Evolutionary conservation across 2,888 invertebrate genomes (phyloP), one percentile per base, ranked within the genome.

Genomic region (Plagodis dolabraria): DNA sequence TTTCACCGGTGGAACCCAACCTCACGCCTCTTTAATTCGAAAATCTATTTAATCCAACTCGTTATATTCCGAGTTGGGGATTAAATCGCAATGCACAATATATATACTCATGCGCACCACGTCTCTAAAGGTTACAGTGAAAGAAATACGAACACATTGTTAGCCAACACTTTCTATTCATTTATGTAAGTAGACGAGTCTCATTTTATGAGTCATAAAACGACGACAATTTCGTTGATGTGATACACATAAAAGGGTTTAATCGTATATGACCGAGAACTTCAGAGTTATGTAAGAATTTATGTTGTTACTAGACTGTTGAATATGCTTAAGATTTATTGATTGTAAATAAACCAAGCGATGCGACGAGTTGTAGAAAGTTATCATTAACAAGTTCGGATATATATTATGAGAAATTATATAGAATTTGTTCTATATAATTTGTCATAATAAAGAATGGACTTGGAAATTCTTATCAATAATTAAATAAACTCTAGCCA

Each of bases 151-250:
- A 73, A 73, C 70, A 76, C 76, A 84, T 82, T 82, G 85, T 85
- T 79, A 77, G 72, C 69, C 77, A 80, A 82, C 85, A 84, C 91
- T 91, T 91, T 91, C 89, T 89, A 86, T 79, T 83, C 75, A 72
- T 68, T 67, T 62, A 70, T 66, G 54, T 62, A 67, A 64, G 67
- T 72, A 67, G 69, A 69, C 70, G 66, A 69, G 63, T 59, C 64
- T 71, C 63, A 68, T 69, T 60, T 65, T 67, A 68, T 72, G 72
- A 72, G 57, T 74, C 67, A 68, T 63, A 72, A 61, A 72, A 70
- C 63, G 61, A 54, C 49, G 50, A 63, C 62, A 62, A 65, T 68
- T 56, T 47, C 50, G 60, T 65, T 53, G 61, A 53, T 64, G 57
- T 58, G 59, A 57, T 53, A 62, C 47, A 48, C 53, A 52, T 57